Percentiles rank a stretch among this genome's conserved stretches.
These are phyloP conservation scores for Gibbula magus DNA, from an alignment of 2,888 invertebrate genomes.

Conservation along the genomic window DNA sequence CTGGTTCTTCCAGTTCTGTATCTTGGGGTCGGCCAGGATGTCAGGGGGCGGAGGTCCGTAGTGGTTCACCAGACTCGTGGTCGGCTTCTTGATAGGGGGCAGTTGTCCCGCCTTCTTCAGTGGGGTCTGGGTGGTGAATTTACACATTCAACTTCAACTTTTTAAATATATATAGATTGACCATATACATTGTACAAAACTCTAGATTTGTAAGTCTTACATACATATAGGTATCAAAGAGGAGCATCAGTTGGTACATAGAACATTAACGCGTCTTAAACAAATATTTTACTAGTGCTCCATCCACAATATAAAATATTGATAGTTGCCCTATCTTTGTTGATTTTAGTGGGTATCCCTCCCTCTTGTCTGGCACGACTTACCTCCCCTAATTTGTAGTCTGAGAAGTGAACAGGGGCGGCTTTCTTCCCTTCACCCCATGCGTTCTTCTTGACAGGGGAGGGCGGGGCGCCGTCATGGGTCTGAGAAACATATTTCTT, in stretches of 20 bases:
- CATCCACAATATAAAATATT: no score
- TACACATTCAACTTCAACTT: no score
- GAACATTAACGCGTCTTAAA: no score
- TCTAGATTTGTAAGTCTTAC: no score
- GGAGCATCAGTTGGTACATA: no score
- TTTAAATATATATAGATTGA: no score
- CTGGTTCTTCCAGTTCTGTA: background rate
- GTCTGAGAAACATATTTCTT: background rate
- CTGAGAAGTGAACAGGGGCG: background rate
- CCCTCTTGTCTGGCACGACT: background rate
- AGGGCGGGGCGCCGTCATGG: background rate
- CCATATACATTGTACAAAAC: no score
- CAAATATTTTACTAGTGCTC: no score
- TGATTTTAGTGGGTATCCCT: no score
- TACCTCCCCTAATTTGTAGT: slow-evolving; percentile 1
- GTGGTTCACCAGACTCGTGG: background rate
- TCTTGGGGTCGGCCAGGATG: background rate
- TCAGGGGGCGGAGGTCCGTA: background rate
- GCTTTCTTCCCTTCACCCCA: background rate
- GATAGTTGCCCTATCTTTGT: no score
- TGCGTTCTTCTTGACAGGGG: background rate
- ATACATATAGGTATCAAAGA: no score
- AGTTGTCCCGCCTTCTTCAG: slow-evolving; percentile 1
- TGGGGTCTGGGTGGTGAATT: no score
- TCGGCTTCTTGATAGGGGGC: background rate